These are phyloP conservation scores for Microcaecilia unicolor DNA, from an alignment of 2,797 vertebrate genomes.

Conservation along the genomic window DNA sequence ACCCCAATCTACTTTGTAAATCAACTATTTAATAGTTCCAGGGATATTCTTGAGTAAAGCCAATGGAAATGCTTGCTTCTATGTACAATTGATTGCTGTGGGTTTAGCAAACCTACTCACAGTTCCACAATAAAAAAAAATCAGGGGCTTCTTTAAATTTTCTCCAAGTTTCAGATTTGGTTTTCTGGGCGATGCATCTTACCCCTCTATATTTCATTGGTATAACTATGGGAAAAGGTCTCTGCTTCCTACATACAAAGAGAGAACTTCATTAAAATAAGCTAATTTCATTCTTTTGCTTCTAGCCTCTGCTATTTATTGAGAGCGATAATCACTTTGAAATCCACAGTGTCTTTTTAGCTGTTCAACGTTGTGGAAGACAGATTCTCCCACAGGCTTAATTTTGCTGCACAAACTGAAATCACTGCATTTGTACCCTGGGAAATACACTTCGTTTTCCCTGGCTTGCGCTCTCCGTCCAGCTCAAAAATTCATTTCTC, in stretches of 20 bases:
- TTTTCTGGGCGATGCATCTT: too few relatives aligned
- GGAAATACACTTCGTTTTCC: conserved; percentile 58
- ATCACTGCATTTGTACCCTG: conserved; percentile 50
- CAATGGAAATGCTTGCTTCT: too few relatives aligned
- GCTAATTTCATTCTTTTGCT: conserved; percentile 29
- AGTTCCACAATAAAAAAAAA: too few relatives aligned
- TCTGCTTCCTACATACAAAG: conserved; percentile 30
- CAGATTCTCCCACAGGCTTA: conserved; percentile 60
- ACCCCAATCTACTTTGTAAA: too few relatives aligned
- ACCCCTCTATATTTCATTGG: too few relatives aligned
- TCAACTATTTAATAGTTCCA: too few relatives aligned
- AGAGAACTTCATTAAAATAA: conserved; percentile 20
- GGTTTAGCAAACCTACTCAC: too few relatives aligned
- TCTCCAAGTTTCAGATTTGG: too few relatives aligned
- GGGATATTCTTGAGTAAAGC: too few relatives aligned
- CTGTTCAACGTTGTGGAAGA: conserved; percentile 62
- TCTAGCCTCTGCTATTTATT: conserved; percentile 50
- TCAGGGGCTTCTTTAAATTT: too few relatives aligned
- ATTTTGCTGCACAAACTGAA: conserved; percentile 58
- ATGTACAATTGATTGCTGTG: too few relatives aligned
- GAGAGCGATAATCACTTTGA: conserved; percentile 50
- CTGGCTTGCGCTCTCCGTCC: conserved; percentile 53
- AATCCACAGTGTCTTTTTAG: conserved; percentile 55
- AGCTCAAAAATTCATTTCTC: conserved; percentile 60
- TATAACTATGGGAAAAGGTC: too few relatives aligned